Evolutionary conservation across 2,888 invertebrate genomes (phyloP).

Genomic region (Drosophila heteroneura): DNA sequence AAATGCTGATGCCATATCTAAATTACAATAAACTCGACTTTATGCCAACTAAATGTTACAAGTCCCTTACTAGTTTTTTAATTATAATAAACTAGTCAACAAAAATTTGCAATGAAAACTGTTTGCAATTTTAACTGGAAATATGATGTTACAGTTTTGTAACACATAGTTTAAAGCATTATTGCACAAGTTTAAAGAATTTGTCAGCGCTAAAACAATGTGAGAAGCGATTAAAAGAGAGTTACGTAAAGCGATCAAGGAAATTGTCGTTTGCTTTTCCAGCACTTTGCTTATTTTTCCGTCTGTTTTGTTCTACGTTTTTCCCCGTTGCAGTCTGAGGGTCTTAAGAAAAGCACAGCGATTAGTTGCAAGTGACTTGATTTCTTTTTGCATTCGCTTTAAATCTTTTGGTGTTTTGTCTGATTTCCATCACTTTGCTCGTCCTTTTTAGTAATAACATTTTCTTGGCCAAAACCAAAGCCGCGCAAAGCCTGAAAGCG

Average conservation of each 20-base stretch:
- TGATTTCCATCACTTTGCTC: neutral
- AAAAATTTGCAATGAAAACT: slow-evolving; percentile 6
- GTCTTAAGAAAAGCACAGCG: neutral
- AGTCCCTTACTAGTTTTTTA: slow-evolving; percentile 25
- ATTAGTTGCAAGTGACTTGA: slow-evolving; percentile 4
- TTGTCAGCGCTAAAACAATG: neutral
- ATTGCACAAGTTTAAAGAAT: neutral
- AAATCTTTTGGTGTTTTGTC: neutral
- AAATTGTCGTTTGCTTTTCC: neutral
- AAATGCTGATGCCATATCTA: slow-evolving; percentile 45
- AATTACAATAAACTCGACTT: slow-evolving; percentile 48
- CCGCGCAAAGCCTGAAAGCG: neutral
- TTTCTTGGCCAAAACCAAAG: neutral
- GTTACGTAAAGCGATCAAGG: slow-evolving; percentile 1
- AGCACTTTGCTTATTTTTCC: neutral
- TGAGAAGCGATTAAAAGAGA: neutral
- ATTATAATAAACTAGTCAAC: slow-evolving; percentile 17
- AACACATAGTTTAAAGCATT: neutral
- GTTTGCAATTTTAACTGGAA: neutral
- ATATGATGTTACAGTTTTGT: neutral
- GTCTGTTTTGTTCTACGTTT: neutral
- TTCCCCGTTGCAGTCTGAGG: neutral
- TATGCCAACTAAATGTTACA: slow-evolving; percentile 13
- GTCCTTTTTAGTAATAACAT: neutral
- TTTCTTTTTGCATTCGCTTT: neutral